A percentile compares a stretch with the other conserved stretches of the same genome.
Evolutionary conservation across 2,888 invertebrate species (phyloP).

Genomic region (Trachelus iudaicus): DNA sequence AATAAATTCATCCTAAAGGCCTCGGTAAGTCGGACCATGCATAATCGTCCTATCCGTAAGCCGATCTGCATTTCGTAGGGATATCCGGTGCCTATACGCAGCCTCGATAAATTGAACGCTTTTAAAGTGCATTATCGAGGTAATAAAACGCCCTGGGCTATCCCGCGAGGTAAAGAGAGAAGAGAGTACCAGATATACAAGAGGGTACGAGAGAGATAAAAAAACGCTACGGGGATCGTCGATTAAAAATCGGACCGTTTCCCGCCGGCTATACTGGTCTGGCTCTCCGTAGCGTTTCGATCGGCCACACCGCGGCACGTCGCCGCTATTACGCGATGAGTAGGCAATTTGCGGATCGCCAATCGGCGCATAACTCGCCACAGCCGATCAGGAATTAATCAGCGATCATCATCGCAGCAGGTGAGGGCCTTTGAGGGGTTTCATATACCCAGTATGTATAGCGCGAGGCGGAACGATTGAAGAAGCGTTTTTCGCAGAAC

Average conservation of each 20-base stretch:
- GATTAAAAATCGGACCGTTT: slow-evolving; percentile 4
- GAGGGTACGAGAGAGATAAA: neutral
- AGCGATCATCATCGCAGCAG: slow-evolving; percentile 49
- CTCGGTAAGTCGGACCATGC: neutral
- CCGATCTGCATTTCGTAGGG: neutral
- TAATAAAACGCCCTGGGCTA: slow-evolving; percentile 31
- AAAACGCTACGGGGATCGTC: slow-evolving; percentile 9
- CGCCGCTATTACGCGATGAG: slow-evolving; percentile 60
- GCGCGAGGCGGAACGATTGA: neutral
- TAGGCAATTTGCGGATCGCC: slow-evolving; percentile 58
- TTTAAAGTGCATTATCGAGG: slow-evolving; percentile 30
- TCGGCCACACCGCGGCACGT: slow-evolving; percentile 39
- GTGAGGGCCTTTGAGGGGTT: slow-evolving; percentile 27
- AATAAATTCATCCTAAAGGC: neutral
- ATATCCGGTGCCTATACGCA: neutral
- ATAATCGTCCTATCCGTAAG: neutral
- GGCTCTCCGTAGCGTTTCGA: neutral
- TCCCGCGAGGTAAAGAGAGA: slow-evolving; percentile 19
- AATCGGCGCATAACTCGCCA: slow-evolving; percentile 41
- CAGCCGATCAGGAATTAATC: slow-evolving; percentile 61
- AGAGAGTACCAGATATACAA: neutral
- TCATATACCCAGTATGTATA: neutral
- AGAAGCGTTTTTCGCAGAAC: neutral
- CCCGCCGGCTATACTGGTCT: neutral
- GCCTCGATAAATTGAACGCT: slow-evolving; percentile 20